These are phyloP conservation scores for Heliconius aoede DNA, from an alignment of 2,888 invertebrate species.

Conservation along the genomic window DNA sequence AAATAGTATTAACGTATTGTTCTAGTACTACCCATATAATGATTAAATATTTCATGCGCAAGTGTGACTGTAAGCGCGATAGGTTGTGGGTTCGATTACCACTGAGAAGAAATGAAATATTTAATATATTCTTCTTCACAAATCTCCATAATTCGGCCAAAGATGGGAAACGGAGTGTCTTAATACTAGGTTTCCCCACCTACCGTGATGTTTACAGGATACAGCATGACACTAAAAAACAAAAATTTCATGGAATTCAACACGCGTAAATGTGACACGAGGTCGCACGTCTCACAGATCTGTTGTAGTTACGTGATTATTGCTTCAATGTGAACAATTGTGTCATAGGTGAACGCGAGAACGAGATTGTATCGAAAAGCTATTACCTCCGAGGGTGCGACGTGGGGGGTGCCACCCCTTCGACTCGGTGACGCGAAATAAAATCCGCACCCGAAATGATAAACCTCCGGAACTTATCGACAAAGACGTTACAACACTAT, in stretches of 20 bases:
- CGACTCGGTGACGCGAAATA: slow-evolving; percentile 67
- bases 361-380: slow-evolving; percentile 70
- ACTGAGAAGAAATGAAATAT: too few species aligned
- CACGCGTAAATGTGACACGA: slow-evolving; percentile 63
- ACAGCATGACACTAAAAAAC: too few species aligned
- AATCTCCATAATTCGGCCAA: too few species aligned
- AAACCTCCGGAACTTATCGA: slow-evolving; percentile 60
- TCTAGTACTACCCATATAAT: slow-evolving; percentile 44
- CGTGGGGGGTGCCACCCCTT: slow-evolving; percentile 61
- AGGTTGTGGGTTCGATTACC: too few species aligned
- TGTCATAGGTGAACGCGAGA: slow-evolving; percentile 67
- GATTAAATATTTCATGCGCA: slow-evolving; percentile 51
- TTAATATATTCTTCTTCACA: too few species aligned
- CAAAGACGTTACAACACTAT: slow-evolving; percentile 58
- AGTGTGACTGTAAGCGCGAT: too few species aligned
- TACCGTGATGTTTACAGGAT: too few species aligned
- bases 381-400: slow-evolving; percentile 63
- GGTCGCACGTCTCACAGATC: slow-evolving; percentile 66
- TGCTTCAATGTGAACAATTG: slow-evolving; percentile 73
- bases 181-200: too few species aligned
- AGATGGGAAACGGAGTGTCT: too few species aligned
- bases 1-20: slow-evolving; percentile 49
- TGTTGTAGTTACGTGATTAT: slow-evolving; percentile 70
- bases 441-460: slow-evolving; percentile 78
- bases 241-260: slow-evolving; percentile 55